phyloP scores from a whole-genome alignment of 37 sponge, comb jelly and placozoan species.

The Amphimedon queenslandica region DNA sequence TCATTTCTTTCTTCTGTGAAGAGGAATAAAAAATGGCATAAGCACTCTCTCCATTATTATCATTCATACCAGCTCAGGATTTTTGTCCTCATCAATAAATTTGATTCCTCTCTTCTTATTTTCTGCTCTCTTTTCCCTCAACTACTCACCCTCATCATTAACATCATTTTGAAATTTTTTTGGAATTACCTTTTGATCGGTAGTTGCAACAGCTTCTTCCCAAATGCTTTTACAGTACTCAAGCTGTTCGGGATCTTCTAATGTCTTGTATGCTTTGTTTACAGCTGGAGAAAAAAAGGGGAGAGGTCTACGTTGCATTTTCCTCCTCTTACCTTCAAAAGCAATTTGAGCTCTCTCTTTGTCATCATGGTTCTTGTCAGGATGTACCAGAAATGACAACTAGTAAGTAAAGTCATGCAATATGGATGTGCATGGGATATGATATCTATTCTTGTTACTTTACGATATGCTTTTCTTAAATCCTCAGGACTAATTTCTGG shows the following conservation, averaged over 20 bases:
- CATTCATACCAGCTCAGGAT: slow-evolving; percentile 68
- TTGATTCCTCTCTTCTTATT: slow-evolving; percentile 77
- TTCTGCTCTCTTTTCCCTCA: slow-evolving; percentile 79
- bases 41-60: too few species aligned
- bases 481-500: slow-evolving; percentile 62
- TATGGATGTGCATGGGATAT: background rate
- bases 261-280: slow-evolving; percentile 81
- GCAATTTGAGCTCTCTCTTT: slow-evolving; percentile 88
- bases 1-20: slow-evolving; percentile 48
- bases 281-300: slow-evolving; percentile 45
- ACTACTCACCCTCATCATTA: slow-evolving; percentile 43
- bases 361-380: slow-evolving; percentile 90
- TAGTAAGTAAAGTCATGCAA: slow-evolving; percentile 5
- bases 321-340: slow-evolving; percentile 71
- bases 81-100: slow-evolving; percentile 74
- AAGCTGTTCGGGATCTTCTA: slow-evolving; percentile 75
- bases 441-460: slow-evolving; percentile 29
- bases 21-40: too few species aligned
- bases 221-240: slow-evolving; percentile 54
- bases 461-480: slow-evolving; percentile 84
- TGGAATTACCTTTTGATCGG: slow-evolving; percentile 43
- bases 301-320: background rate
- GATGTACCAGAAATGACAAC: slow-evolving; percentile 96
- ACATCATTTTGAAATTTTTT: too few species aligned
- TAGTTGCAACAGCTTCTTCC: slow-evolving; percentile 59